phyloP scores from a whole-genome alignment of 1,140 invertebrate genomes.

The Dreissena rostriformis region DNA sequence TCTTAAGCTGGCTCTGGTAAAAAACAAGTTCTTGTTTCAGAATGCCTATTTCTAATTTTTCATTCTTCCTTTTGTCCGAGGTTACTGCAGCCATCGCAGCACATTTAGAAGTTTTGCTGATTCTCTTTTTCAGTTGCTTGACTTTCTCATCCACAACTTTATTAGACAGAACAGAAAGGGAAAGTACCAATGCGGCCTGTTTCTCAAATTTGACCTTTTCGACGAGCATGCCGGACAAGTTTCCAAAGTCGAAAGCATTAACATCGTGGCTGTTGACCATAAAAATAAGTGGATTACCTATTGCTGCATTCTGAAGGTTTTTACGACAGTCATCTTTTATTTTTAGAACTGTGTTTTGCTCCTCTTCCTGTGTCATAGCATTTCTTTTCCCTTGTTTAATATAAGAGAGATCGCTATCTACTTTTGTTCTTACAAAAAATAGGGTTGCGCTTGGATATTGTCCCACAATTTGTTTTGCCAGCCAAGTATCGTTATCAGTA shows the following conservation, averaged over 20 bases:
- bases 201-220: background rate
- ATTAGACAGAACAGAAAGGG: background rate
- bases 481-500: slow-evolving; percentile 9
- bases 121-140: background rate
- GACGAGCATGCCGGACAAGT: background rate
- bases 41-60: background rate
- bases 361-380: background rate
- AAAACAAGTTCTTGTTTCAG: background rate
- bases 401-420: background rate
- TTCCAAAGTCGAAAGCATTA: slow-evolving; percentile 1
- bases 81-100: slow-evolving; percentile 4
- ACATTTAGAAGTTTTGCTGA: background rate
- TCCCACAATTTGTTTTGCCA: background rate
- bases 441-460: background rate
- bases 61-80: background rate
- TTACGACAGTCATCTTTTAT: background rate
- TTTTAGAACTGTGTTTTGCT: background rate
- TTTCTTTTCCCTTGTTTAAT: background rate
- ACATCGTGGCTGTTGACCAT: slow-evolving; percentile 1
- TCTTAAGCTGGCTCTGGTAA: background rate
- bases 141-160: background rate
- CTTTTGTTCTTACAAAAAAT: slow-evolving; percentile 4
- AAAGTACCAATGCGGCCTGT: background rate
- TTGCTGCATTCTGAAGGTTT: background rate
- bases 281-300: background rate